phyloP scores from a whole-genome alignment of 2,888 invertebrate genomes.

The Nasonovia ribisnigri region DNA sequence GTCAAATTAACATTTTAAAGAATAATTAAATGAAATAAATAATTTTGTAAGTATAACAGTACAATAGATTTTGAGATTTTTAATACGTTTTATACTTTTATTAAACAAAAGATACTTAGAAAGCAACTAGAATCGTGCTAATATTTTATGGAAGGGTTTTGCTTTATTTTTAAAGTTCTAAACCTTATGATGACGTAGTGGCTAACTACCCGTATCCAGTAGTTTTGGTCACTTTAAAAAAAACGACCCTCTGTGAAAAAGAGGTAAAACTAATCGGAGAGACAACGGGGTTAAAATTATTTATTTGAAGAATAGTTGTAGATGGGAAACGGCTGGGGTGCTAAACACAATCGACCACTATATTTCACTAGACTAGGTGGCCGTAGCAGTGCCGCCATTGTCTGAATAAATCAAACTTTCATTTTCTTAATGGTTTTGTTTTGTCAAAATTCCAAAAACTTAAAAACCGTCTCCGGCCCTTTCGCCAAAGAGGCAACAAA shows the following conservation, averaged over 20 bases:
- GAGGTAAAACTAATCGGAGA: neutral
- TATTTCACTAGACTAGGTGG: conserved; percentile 51
- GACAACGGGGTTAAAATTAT: conserved; percentile 23
- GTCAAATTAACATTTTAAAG: neutral
- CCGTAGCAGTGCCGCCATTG: neutral
- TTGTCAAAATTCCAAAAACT: conserved; percentile 64
- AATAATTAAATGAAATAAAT: conserved; percentile 15
- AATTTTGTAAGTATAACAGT: neutral
- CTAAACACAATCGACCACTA: conserved; percentile 41
- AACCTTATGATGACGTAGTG: neutral
- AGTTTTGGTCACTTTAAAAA: conserved; percentile 33
- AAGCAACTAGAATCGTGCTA: neutral
- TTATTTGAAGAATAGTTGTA: conserved; percentile 40
- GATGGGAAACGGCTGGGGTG: neutral
- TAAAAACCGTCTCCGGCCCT: conserved; percentile 47
- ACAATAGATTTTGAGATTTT: neutral
- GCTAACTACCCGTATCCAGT: conserved; percentile 39
- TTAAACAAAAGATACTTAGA: conserved; percentile 19
- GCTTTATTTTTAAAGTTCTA: conserved; percentile 33
- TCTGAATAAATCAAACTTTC: conserved; percentile 64
- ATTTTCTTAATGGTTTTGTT: conserved; percentile 65
- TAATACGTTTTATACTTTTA: neutral
- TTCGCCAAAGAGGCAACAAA: conserved; percentile 51
- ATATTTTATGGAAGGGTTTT: conserved; percentile 1
- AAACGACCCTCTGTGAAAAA: conserved; percentile 20